Evolutionary conservation across 2,888 invertebrate species (phyloP).

Genomic region (Tiliacea citrago): DNA sequence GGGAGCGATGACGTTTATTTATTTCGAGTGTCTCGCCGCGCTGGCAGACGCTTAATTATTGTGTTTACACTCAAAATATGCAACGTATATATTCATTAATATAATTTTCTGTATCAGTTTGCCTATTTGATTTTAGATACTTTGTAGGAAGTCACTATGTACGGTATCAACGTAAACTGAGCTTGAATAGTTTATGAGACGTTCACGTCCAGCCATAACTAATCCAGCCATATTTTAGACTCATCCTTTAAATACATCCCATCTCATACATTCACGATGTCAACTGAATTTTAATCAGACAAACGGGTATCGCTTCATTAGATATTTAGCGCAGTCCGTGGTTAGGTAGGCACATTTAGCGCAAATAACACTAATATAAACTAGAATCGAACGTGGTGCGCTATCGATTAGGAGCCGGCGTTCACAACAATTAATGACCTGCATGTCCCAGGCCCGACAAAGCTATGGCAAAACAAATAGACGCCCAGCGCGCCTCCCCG

Average conservation of each 20-base stretch:
- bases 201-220: conserved; percentile 1
- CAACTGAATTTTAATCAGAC: conserved; percentile 60
- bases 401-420: conserved; percentile 90
- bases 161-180: background rate
- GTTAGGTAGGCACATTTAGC: conserved; percentile 78
- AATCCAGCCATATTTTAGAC: conserved; percentile 27
- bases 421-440: conserved; percentile 91
- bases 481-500: conserved; percentile 86
- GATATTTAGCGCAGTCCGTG: conserved; percentile 72
- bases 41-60: conserved; percentile 19
- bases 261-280: conserved; percentile 48
- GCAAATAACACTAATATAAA: conserved; percentile 91
- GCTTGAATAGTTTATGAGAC: conserved; percentile 30
- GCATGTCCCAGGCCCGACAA: conserved; percentile 90
- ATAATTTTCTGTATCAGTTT: background rate
- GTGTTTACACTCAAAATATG: conserved; percentile 5
- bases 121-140: background rate
- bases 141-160: background rate
- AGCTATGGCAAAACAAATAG: conserved; percentile 91
- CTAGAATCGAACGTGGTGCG: conserved; percentile 89
- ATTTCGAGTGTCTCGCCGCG: conserved; percentile 30
- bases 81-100: background rate
- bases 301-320: conserved; percentile 65
- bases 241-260: conserved; percentile 33
- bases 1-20: conserved; percentile 54